These are phyloP conservation scores for Pipistrellus nathusii DNA, from an alignment of 2,797 vertebrate species.

Conservation along the genomic window DNA sequence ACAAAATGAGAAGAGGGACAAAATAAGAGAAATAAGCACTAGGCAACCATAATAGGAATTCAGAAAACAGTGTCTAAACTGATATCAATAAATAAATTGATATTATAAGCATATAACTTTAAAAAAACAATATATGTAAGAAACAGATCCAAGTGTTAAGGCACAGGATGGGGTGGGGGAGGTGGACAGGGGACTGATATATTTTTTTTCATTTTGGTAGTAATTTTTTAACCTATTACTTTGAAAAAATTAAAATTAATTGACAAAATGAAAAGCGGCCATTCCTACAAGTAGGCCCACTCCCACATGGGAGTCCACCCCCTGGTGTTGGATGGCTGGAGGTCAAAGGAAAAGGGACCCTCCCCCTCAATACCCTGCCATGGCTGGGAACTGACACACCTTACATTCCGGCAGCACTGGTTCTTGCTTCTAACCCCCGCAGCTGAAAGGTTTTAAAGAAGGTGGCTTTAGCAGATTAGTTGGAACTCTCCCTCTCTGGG, in stretches of 20 bases:
- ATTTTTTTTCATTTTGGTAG: neutral
- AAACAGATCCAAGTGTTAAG: neutral
- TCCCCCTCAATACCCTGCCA: neutral
- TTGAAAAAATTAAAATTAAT: constrained; percentile 48
- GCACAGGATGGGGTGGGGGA: neutral
- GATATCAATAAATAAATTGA: neutral
- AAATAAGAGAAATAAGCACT: neutral
- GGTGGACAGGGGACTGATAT: neutral
- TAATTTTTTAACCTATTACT: neutral
- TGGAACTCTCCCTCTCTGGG: constrained; percentile 15
- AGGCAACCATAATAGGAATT: neutral
- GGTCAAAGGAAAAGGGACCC: neutral
- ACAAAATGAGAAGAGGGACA: neutral
- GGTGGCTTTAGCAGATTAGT: constrained; percentile 14
- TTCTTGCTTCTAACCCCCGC: neutral
- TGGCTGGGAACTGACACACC: neutral
- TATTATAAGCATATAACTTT: neutral
- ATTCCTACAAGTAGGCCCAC: neutral
- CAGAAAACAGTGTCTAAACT: neutral
- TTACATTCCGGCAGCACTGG: neutral
- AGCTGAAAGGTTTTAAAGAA: constrained; percentile 41
- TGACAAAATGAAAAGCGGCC: constrained; percentile 3
- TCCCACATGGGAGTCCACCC: neutral
- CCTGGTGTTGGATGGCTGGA: neutral
- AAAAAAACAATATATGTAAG: neutral